phyloP scores from a whole-genome alignment of 2,113 vertebrate species.

The Ailuropoda melanoleuca region DNA sequence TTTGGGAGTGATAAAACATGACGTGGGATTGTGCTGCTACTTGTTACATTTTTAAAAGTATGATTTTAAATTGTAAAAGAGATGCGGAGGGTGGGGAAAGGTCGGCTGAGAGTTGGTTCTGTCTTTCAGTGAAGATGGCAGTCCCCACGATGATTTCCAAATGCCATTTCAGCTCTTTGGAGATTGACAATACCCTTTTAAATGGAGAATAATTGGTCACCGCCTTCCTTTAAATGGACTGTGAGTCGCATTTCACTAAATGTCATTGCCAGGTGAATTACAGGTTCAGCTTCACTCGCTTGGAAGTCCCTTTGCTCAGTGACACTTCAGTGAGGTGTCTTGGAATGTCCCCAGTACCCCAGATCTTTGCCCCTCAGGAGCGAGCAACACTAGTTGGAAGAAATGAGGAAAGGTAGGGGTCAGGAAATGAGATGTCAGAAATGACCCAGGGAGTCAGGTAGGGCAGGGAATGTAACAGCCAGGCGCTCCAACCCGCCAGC shows the following conservation, averaged over 20 bases:
- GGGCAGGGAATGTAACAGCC: background rate
- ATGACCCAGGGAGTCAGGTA: background rate
- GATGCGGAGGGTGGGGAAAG: slow-evolving; percentile 48
- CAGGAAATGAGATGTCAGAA: slow-evolving; percentile 38
- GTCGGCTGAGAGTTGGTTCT: slow-evolving; percentile 63
- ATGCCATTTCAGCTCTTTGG: slow-evolving; percentile 77
- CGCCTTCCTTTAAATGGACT: slow-evolving; percentile 76
- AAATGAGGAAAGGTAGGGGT: slow-evolving; percentile 37
- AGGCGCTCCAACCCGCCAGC: background rate
- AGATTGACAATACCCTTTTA: slow-evolving; percentile 78
- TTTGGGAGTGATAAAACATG: slow-evolving; percentile 28
- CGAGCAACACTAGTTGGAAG: background rate
- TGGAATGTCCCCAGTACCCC: slow-evolving; percentile 50
- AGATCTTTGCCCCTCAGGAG: slow-evolving; percentile 44
- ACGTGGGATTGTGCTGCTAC: background rate
- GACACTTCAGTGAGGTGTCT: slow-evolving; percentile 58
- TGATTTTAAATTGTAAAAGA: slow-evolving; percentile 75
- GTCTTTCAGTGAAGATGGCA: slow-evolving; percentile 59
- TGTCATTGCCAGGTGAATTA: slow-evolving; percentile 69
- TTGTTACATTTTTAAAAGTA: slow-evolving; percentile 64
- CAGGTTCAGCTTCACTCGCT: slow-evolving; percentile 57
- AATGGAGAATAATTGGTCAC: slow-evolving; percentile 78
- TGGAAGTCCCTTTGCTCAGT: slow-evolving; percentile 51
- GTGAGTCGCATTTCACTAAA: slow-evolving; percentile 77
- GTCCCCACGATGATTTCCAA: slow-evolving; percentile 70